Evolutionary conservation across 1,140 invertebrate genomes (phyloP).

Genomic region (Diorhabda sublineata): DNA sequence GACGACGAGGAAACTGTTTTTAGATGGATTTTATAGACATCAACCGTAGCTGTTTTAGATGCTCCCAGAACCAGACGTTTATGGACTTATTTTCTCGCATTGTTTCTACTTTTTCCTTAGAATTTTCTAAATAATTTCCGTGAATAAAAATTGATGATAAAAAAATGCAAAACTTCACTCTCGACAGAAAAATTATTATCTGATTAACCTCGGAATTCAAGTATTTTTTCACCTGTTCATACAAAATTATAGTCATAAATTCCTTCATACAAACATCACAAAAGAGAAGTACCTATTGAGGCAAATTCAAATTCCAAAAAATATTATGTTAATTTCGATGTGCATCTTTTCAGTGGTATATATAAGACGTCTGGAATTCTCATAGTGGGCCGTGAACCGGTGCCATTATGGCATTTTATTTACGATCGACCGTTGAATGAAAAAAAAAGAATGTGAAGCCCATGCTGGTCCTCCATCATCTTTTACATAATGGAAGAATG

Average conservation of each 20-base stretch:
- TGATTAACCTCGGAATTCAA: neutral
- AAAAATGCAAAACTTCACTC: no score
- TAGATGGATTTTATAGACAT: no score
- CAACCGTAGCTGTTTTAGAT: no score
- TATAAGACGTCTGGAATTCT: neutral
- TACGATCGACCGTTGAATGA: neutral
- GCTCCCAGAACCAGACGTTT: no score
- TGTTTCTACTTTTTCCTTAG: no score
- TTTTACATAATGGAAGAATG: constrained; percentile 2
- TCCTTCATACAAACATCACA: neutral
- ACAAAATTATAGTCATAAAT: constrained; percentile 1
- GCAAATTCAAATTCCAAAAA: constrained; percentile 2
- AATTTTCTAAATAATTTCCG: no score
- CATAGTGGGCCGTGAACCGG: constrained; percentile 1
- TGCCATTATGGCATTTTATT: constrained; percentile 2
- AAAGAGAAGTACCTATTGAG: neutral
- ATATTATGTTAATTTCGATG: neutral
- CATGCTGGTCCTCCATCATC: constrained; percentile 1
- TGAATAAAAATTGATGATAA: no score
- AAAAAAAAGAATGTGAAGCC: neutral
- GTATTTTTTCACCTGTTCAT: constrained; percentile 2
- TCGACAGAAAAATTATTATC: no score
- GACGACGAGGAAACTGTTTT: no score
- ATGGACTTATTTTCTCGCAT: no score
- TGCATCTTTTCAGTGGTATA: neutral